phyloP scores from a whole-genome alignment of 2,113 vertebrate species.

The Sceloporus tristichus region DNA sequence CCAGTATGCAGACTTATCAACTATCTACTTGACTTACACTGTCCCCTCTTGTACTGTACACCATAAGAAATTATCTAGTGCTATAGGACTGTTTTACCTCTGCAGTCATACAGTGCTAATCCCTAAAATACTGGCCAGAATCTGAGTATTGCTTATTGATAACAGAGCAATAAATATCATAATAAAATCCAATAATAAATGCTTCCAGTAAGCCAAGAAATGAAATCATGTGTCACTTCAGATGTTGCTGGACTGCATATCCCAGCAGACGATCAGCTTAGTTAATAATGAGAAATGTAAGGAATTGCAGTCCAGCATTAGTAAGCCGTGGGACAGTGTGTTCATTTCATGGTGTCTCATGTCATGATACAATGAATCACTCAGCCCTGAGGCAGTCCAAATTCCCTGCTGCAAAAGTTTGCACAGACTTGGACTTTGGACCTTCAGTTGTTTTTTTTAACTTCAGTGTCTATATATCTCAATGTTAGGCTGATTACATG shows the following conservation, averaged over 20 bases:
- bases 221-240: no score
- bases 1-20: neutral
- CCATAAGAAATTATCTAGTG: neutral
- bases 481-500: conserved; percentile 31
- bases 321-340: neutral
- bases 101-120: neutral
- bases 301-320: no score
- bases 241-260: no score
- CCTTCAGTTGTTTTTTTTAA: neutral
- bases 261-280: no score
- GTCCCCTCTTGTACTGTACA: neutral
- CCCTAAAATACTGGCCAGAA: neutral
- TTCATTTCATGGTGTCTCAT: neutral
- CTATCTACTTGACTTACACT: neutral
- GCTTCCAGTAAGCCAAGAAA: neutral
- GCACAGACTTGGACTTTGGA: neutral
- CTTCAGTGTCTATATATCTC: neutral
- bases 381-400: no score
- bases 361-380: neutral
- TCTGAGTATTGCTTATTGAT: neutral
- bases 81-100: neutral
- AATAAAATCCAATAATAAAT: neutral
- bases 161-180: neutral
- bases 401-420: neutral
- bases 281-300: no score